Evolutionary conservation across 2,113 vertebrate genomes (phyloP), one percentile per base, ranked within the genome.

Genomic region (Cyrtonyx montezumae): DNA sequence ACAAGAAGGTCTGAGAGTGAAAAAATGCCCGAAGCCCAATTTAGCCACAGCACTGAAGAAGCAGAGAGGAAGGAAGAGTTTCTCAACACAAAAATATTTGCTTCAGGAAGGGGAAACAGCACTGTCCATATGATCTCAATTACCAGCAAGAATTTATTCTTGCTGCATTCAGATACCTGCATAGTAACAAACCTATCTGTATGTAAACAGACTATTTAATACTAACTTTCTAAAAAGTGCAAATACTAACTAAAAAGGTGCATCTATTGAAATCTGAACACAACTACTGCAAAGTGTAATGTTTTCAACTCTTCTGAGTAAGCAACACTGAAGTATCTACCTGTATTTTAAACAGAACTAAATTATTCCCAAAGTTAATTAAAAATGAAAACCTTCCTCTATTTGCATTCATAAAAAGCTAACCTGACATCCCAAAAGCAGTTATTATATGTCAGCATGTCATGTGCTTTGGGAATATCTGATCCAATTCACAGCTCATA

Each of bases 401-500:
- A 78, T 94, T 89, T 96, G n/a, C 85, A 93, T 91, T 90, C 82
- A 95, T 93, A 88, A 86, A 92, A 93, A 93, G 58, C 70, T 53
- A 92, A 91, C 71, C 19, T 90, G 68, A 81, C 80, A 94, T 93
- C 36, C 82, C 85, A 91, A 96, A 96, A 95, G 73, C 87, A 91
- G 69, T 65, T 84, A 79, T 78, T 95, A 43, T 83, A 89, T 90
- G 95, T 96, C 89, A 95, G 48, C 53, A 84, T 91, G 90, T 91
- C 91, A 77, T 79, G 75, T 94, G 87, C 62, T 55, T 55, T 93
- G 96, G 95, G 96, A 97, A 94, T 96, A 96, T 95, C 87, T 73
- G 85, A 96, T 95, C 94, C 90, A 88, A 94, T 88, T 87, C 77
- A 3, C 77, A 95, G 94, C 88, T 95, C 94, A 82, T 96, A 96